Base-by-base conservation (phyloP, 2,797 vertebrate genomes). In the Lepus oiostolus region DNA sequence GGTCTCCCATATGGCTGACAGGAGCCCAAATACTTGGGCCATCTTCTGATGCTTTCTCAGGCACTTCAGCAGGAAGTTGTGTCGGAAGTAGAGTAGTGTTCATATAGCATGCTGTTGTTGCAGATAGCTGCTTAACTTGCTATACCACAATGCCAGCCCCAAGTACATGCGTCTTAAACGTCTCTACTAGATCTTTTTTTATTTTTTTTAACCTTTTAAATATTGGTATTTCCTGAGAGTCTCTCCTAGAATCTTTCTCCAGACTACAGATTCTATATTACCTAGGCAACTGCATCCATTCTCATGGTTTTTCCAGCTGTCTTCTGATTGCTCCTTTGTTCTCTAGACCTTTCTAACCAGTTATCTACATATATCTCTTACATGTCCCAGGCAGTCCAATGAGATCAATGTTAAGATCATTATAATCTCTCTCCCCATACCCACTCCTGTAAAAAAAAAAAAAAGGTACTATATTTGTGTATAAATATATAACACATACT, bases 141-240 rank as follows among this genome's bases (percentile, higher is more conserved):
- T 58, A 5, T 21, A 21, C 54, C 13, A 16, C 54, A 58, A 17
- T 17, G 54, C 16, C 54, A 58, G 54, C 54, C 19, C 54, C 54
- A 16, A 58, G 54, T 67, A 54, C 63, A 14, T 92, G 28, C 8
- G 65, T 77, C 65, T 89, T 82, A 35, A 77, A 93, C 81, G 11
- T 81, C 30, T 90, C 17, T 65, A 60, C 9, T 75, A 21, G 14
- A 67, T 88, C 13, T 8, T 83, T 90, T 81, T 86, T 50, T 88
- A 21, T 54, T 58, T 80, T 63, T 80, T 96, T 87, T 32, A 85
- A 10, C 30, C 28, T 21, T 70, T 94, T 84, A 60, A 85, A 16
- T 85, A 16, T 62, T 85, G 10, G 10, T 87, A 50, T 81, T 91
- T 91, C n/a, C 47, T 67, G 80, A 71, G 83, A 72, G 87, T 94